Evolutionary conservation across 2,797 vertebrate species (phyloP).

Genomic region (Cottoperca gobio): DNA sequence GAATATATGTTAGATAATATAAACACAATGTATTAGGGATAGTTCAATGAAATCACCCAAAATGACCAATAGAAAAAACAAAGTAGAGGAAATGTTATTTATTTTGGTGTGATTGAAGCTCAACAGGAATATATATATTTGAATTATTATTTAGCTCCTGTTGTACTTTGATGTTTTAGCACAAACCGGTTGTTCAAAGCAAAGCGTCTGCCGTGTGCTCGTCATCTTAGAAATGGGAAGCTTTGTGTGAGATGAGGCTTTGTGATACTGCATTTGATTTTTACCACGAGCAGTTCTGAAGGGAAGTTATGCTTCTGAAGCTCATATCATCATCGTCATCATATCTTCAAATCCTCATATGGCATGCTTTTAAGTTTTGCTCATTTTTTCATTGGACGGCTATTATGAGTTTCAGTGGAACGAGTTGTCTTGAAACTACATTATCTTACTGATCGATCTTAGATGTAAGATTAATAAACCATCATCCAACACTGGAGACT

Average conservation of each 20-base stretch:
- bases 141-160: neutral
- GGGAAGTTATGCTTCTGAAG: neutral
- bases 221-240: neutral
- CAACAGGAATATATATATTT: neutral
- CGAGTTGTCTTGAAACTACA: neutral
- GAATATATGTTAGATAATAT: neutral
- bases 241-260: constrained; percentile 16
- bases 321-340: neutral
- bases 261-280: neutral
- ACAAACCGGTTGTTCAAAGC: constrained; percentile 5
- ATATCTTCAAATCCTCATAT: constrained; percentile 1
- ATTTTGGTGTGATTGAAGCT: constrained; percentile 3
- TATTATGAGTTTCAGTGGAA: neutral
- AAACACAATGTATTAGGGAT: neutral
- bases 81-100: neutral
- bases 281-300: neutral
- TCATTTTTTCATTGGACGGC: neutral
- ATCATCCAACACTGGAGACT: constrained; percentile 12
- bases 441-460: neutral
- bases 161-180: constrained; percentile 11
- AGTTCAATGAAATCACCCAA: neutral
- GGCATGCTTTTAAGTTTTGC: neutral
- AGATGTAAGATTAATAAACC: neutral
- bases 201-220: neutral
- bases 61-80: neutral